Conservation (phyloP, 2,113 vertebrate genomes). For the Porphyrio hochstetteri region DNA sequence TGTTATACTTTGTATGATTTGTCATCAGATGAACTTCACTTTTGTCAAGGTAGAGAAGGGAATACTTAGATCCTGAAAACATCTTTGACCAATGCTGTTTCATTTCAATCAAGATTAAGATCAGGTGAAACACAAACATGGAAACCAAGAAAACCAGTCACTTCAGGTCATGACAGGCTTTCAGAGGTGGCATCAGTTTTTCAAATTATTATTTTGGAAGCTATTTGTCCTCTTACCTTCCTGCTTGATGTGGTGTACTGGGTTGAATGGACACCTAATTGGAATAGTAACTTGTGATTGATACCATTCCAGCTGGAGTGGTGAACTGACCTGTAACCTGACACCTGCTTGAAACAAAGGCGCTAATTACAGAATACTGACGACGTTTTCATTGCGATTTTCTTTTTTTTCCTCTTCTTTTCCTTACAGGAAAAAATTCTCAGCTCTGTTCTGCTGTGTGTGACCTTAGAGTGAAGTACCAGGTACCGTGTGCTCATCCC, state of each 20-base stretch:
- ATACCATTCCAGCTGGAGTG: background rate
- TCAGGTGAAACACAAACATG: background rate
- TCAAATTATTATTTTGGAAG: background rate
- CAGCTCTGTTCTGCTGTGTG: background rate
- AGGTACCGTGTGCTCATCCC: background rate
- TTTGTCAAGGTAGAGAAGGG: background rate
- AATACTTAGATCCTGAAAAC: background rate
- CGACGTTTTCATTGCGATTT: background rate
- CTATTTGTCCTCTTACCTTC: background rate
- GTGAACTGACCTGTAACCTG: background rate
- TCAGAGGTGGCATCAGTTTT: background rate
- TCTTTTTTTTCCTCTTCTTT: background rate
- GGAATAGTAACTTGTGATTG: background rate
- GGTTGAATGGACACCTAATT: background rate
- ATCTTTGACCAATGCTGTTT: background rate
- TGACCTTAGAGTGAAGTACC: background rate
- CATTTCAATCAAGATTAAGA: background rate
- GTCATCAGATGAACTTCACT: background rate
- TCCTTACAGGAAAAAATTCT: background rate
- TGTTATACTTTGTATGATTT: background rate
- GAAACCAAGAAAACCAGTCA: background rate
- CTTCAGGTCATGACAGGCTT: background rate
- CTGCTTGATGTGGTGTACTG: no score
- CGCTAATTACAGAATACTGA: background rate
- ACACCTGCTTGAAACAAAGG: background rate